A percentile compares a stretch with the other conserved stretches of the same genome.
phyloP scores from a whole-genome alignment of 2,888 invertebrate species.

The Drosophila mimetica region DNA sequence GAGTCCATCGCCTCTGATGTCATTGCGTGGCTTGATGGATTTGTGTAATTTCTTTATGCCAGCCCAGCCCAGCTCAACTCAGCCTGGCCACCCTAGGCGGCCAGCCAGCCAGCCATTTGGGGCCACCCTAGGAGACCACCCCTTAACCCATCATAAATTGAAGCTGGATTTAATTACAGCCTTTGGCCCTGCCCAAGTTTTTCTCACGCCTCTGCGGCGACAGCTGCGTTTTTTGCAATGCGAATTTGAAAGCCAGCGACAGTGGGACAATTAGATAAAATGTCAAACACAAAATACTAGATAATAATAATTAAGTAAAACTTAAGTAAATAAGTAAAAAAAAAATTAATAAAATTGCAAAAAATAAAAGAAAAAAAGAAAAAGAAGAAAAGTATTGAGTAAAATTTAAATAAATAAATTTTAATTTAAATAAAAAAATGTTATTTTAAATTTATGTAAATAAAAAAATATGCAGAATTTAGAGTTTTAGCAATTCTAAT shows the following conservation, averaged over 20 bases:
- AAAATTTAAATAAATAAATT: neutral
- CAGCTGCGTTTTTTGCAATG: constrained; percentile 41
- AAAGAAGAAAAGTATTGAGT: neutral
- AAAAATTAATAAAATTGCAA: neutral
- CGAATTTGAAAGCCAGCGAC: constrained; percentile 23
- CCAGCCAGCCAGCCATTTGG: constrained; percentile 50
- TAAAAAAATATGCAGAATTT: too few relatives aligned
- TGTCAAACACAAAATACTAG: neutral
- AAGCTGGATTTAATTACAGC: constrained; percentile 71
- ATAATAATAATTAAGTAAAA: too few relatives aligned
- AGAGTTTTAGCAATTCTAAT: too few relatives aligned
- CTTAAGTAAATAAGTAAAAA: neutral
- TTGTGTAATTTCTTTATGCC: constrained; percentile 64
- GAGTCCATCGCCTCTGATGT: constrained; percentile 48
- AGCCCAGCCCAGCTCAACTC: neutral
- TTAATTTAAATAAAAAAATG: too few relatives aligned
- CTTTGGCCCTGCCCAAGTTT: constrained; percentile 12
- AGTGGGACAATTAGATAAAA: neutral
- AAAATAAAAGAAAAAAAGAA: too few relatives aligned
- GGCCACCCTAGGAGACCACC: constrained; percentile 11
- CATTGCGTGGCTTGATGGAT: constrained; percentile 68
- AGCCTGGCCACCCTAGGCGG: neutral
- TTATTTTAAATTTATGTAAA: too few relatives aligned
- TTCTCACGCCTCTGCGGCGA: constrained; percentile 25
- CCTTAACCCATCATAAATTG: constrained; percentile 58